A percentile compares a stretch with the other conserved stretches of the same genome.
phyloP scores from a whole-genome alignment of 2,113 vertebrate species.

The Crotalus helleri region DNA sequence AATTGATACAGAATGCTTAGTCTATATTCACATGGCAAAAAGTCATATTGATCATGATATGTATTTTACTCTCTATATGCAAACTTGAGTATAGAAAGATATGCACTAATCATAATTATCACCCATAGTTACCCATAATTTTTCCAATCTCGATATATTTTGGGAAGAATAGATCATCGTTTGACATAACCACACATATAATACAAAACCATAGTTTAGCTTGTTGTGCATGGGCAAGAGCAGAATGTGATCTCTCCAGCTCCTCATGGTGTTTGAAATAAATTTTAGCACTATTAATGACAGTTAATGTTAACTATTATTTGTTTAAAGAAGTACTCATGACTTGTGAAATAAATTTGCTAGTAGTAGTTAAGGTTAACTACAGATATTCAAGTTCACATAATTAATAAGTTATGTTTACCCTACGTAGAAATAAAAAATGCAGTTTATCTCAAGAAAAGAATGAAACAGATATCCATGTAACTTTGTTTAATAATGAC shows the following conservation, averaged over 20 bases:
- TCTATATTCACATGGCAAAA: not conserved
- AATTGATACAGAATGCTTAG: not conserved
- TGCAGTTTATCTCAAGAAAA: not conserved
- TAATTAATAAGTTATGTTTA: not conserved
- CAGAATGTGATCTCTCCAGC: not conserved
- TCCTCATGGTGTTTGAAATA: not conserved
- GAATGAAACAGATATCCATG: not conserved
- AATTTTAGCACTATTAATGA: not conserved
- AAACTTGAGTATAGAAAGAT: not conserved
- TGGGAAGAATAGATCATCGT: not conserved
- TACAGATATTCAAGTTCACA: not conserved
- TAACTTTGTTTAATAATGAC: not conserved
- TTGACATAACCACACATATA: not conserved
- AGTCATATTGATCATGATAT: not conserved
- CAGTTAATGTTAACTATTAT: not conserved
- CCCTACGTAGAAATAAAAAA: not conserved
- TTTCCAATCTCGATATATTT: not conserved
- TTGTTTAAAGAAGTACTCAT: not conserved
- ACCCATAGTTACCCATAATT: not conserved
- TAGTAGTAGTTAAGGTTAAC: not conserved
- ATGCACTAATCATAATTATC: not conserved
- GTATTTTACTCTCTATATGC: not conserved
- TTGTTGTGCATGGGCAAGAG: not conserved
- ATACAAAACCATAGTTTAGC: not conserved
- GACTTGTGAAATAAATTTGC: not conserved